Percentiles rank a stretch among this genome's conserved stretches.
phyloP scores from a whole-genome alignment of 2,797 vertebrate species.

The Apodemus agrarius region DNA sequence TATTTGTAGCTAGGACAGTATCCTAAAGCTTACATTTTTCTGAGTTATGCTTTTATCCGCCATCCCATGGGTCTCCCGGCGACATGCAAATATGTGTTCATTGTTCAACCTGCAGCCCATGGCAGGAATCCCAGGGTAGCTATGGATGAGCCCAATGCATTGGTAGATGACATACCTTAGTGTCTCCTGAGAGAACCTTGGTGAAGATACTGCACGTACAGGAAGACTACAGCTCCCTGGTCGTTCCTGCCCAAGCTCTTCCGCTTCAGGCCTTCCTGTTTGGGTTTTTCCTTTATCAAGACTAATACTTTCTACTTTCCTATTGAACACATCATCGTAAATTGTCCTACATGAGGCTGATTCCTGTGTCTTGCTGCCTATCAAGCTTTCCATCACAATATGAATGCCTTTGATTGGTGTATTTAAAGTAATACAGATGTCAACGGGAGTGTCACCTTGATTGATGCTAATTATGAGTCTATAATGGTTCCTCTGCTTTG shows the following conservation, averaged over 20 bases:
- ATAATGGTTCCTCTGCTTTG: constrained; percentile 86
- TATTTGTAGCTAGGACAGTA: constrained; percentile 59
- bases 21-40: background rate
- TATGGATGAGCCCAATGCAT: background rate
- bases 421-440: constrained; percentile 90
- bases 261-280: constrained; percentile 44
- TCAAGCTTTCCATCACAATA: constrained; percentile 85
- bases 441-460: constrained; percentile 87
- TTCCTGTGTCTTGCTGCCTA: constrained; percentile 82
- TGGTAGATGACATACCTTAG: background rate
- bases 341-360: constrained; percentile 81
- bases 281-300: constrained; percentile 69
- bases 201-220: background rate
- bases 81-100: background rate
- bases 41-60: constrained; percentile 17
- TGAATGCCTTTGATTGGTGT: constrained; percentile 88
- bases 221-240: background rate
- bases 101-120: background rate
- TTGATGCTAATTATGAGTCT: constrained; percentile 89
- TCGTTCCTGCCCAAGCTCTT: constrained; percentile 31
- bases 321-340: constrained; percentile 84
- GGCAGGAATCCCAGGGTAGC: background rate
- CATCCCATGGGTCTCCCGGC: background rate
- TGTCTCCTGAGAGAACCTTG: background rate
- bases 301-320: constrained; percentile 78